Evolutionary conservation across 2,113 vertebrate genomes (phyloP), one percentile per base, ranked within the genome.

Genomic region (Rhinichthys klamathensis): DNA sequence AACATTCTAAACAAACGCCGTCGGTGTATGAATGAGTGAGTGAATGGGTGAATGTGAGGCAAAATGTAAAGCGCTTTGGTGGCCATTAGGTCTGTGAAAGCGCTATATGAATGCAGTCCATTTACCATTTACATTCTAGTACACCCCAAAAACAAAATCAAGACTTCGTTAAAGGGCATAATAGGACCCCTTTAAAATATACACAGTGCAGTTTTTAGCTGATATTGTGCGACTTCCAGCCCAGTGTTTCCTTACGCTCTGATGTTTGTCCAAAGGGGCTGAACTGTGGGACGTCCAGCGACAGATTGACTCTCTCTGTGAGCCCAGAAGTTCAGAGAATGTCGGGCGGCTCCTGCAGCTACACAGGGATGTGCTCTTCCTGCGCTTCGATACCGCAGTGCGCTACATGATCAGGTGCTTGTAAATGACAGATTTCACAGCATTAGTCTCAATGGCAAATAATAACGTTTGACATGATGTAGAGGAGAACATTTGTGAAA

Each of bases 281-380:
- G 94, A 95, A 88, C 92, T 96, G 85, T 92, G 84, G 87, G 94
- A 95, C 46, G 67, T 95, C 60, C 91, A 95, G 91, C 93, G 89
- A 86, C 95, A 94, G 92, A 89, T 93, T 6, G 92, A 93, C 69
- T 83, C 84, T 76, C 93, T 96, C 32, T 82, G 87, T 60, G 94
- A 90, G 23, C 93, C 92, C 41, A 84, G 88, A 21, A 92, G 94
- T 87, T 92, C 93, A 1, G 85, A 88, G 0, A n/a, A 90, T 21
- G 91, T 94, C 3, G 90, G 90, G 11, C 87, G 89, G 32, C 88
- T 93, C 67, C 90, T 95, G 77, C 86, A 90, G 3, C 49, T 95
- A 72, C 90, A 76, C 75, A 93, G 94, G 88, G 93, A 94, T 76
- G 89, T 95, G 41, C 27, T 92, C n/a, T 90, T 96, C 83, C 90